phyloP scores from a whole-genome alignment of 2,888 invertebrate genomes.

The Eutolmus rufibarbis region DNA sequence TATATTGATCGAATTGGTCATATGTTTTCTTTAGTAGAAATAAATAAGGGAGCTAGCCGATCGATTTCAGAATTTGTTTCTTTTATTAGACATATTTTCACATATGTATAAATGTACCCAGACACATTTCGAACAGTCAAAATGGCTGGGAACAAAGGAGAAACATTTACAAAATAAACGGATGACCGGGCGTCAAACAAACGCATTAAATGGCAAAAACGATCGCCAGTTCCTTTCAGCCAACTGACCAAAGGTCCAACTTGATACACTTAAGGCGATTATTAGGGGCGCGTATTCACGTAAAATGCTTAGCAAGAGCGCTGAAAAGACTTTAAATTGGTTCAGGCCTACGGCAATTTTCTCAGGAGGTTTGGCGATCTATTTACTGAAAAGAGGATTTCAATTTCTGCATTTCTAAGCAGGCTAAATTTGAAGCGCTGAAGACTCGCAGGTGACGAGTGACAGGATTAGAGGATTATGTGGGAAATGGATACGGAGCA shows the following conservation, averaged over 20 bases:
- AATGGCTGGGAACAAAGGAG: slow-evolving; percentile 1
- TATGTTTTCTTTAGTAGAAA: neutral
- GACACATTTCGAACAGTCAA: neutral
- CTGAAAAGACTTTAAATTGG: slow-evolving; percentile 31
- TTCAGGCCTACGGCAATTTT: neutral
- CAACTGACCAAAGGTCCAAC: slow-evolving; percentile 43
- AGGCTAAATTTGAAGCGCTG: neutral
- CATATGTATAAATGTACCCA: neutral
- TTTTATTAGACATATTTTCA: neutral
- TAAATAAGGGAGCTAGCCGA: neutral
- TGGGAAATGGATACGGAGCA: slow-evolving; percentile 15
- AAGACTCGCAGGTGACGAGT: slow-evolving; percentile 11
- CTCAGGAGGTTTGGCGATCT: neutral
- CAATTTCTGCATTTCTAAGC: slow-evolving; percentile 2
- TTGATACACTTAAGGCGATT: slow-evolving; percentile 47
- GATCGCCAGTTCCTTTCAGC: neutral
- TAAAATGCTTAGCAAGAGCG: slow-evolving; percentile 23
- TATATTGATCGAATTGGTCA: neutral
- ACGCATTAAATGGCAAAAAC: slow-evolving; percentile 27
- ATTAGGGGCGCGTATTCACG: slow-evolving; percentile 39
- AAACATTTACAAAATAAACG: slow-evolving; percentile 46
- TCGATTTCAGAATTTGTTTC: neutral
- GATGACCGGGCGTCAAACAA: slow-evolving; percentile 46
- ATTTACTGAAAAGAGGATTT: slow-evolving; percentile 33
- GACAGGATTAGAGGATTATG: slow-evolving; percentile 30